A percentile compares a stretch with the other conserved stretches of the same genome.
Evolutionary conservation across 1,140 invertebrate genomes (phyloP).

Genomic region (Drosophila ohnishii): DNA sequence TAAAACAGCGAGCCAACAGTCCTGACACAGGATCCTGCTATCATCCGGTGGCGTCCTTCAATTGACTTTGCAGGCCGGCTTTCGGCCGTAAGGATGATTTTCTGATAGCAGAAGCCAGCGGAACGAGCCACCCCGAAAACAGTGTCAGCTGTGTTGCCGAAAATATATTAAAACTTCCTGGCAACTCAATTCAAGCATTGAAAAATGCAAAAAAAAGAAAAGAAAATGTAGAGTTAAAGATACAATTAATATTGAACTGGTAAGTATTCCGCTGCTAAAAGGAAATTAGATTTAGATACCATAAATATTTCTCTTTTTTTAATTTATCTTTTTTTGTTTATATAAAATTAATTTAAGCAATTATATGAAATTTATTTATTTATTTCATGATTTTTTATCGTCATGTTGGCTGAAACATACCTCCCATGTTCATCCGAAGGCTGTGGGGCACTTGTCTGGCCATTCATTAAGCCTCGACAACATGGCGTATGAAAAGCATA

Average conservation of each 20-base stretch:
- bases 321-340: no score
- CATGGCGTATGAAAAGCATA: slow-evolving; percentile 36
- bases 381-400: neutral
- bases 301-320: no score
- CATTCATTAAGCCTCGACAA: slow-evolving; percentile 53
- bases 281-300: no score
- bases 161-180: slow-evolving; percentile 8
- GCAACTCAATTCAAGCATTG: neutral
- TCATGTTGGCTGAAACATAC: no score
- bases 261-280: neutral
- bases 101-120: slow-evolving; percentile 12
- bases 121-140: neutral
- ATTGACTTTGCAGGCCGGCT: slow-evolving; percentile 44
- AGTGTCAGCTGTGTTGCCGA: neutral
- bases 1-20: slow-evolving; percentile 19
- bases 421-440: neutral
- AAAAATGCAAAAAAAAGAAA: neutral
- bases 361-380: no score
- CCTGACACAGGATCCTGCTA: neutral
- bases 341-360: no score
- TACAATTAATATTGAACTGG: neutral
- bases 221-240: neutral
- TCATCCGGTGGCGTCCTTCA: slow-evolving; percentile 37
- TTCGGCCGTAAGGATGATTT: slow-evolving; percentile 12
- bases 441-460: slow-evolving; percentile 49